Evolutionary conservation across 2,888 invertebrate species (phyloP), one percentile per base, ranked within the genome.

Genomic region (Erebia palarica): DNA sequence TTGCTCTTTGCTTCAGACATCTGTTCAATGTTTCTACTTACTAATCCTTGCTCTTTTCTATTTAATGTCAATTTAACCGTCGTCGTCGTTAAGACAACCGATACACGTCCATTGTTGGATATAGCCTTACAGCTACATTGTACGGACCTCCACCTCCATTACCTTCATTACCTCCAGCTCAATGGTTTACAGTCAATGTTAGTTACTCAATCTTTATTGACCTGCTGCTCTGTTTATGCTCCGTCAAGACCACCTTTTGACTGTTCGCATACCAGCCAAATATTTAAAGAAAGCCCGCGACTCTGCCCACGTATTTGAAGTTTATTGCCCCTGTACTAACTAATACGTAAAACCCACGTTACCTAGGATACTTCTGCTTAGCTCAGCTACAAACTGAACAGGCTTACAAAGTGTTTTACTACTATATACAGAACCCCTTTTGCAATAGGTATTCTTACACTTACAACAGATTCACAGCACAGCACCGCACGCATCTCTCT

Each of bases 311-410:
- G 60, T 16, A 16, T 44, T 3, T 16, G 44, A 44, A 60, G 60
- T 60, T 60, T 60, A 44, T 60, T 60, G 60, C 60, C 44, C 60
- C 44, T 60, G 60, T 44, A 16, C 60, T 42, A 44, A 60, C 60
- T 10, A 16, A 60, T 60, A 60, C 60, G 60, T 60, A 11, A 42
- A 42, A 11, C 42, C 42, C 60, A 44, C 60, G 60, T 60, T 16
- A 11, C 16, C 42, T 59, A 44, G 44, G 18, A 11, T 16, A 16
- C 44, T 44, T 13, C 9, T 57, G 13, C 9, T 16, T 21, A 57
- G 4, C 4, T 21, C 21, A 57, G 14, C 58, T 59, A 27, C 58
- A n/a, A n/a, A n/a, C 27, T 18, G 58, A 27, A n/a, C 36, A 36
- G 36, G 36, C 47, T 47, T 47, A 58, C 8, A 58, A 27, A 58